Evolutionary conservation across 2,797 vertebrate genomes (phyloP), one percentile per base, ranked within the genome.

Genomic region (Argya squamiceps): DNA sequence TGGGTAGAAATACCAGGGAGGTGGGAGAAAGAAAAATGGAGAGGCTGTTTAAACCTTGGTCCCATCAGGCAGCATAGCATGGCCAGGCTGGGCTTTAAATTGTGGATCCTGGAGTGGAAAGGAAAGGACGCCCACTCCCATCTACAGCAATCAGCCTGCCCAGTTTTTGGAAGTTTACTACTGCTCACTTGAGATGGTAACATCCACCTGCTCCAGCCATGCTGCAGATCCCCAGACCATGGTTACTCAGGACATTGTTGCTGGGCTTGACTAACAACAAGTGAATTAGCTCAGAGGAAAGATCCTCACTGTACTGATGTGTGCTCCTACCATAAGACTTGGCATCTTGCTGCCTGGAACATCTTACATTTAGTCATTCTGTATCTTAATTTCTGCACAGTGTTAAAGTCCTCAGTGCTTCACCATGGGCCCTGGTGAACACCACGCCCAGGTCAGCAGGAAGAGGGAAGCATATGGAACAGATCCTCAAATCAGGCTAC

Each of bases 1-100:
- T 0, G 0, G 18, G 20, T 29, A 6, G 49, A 71, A 37, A 43
- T 24, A 41, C 3, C 9, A 12, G 26, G 41, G 6, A 94, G 22
- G 15, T 29, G 26, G 43, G 13, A 80, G 12, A 49, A 89, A 68
- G 68, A 78, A 44, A 69, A 71, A 76, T 0, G 0, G 23, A 88
- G 22, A 7, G 1, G 56, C 27, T 75, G 9, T 44, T 83, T 55
- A 55, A 88, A 60, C 46, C 56, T 21, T n/a, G 21, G 78, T 84
- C 74, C 44, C 0, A 2, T 64, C 11, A 26, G 23, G 41, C 87
- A 95, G 76, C 26, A 63, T 2, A 92, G 71, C 16, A 43, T 3
- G 56, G 78, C 71, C 81, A 92, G 55, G 26, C 30, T 12, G 6
- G 59, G 9, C 19, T 46, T 13, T 46, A 21, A 65, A 58, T 5